Conservation (phyloP, 2,113 vertebrate genomes). For the Furnarius figulus region DNA sequence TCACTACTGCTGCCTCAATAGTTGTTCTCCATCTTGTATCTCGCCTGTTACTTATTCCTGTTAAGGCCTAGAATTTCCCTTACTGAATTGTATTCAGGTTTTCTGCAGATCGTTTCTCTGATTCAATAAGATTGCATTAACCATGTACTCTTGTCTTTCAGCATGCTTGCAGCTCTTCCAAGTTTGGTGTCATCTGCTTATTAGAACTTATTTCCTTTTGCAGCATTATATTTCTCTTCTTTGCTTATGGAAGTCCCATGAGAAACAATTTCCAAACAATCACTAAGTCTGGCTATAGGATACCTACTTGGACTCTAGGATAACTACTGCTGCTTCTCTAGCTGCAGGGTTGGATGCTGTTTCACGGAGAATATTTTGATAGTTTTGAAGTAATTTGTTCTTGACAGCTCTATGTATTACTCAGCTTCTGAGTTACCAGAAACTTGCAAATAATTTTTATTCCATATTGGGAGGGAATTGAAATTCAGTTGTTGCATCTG, state of each 20-base stretch:
- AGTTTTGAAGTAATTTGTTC: not conserved
- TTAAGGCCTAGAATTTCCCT: not conserved
- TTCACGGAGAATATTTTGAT: not conserved
- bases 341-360: not conserved
- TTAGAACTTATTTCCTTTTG: not conserved
- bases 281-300: not conserved
- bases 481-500: not conserved
- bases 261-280: not conserved
- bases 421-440: not conserved
- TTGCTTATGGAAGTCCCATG: not conserved
- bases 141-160: not conserved
- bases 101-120: not conserved
- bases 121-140: not conserved
- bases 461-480: not conserved
- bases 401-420: not conserved
- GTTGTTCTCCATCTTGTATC: not conserved
- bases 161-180: not conserved
- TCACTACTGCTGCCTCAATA: rapidly evolving
- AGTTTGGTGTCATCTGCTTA: not conserved
- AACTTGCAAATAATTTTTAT: not conserved
- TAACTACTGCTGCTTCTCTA: not conserved
- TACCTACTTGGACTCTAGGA: not conserved
- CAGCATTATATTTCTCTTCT: not conserved
- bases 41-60: not conserved
- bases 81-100: not conserved